Evolutionary conservation across 2,797 vertebrate genomes (phyloP).

Genomic region (Tapera naevia): DNA sequence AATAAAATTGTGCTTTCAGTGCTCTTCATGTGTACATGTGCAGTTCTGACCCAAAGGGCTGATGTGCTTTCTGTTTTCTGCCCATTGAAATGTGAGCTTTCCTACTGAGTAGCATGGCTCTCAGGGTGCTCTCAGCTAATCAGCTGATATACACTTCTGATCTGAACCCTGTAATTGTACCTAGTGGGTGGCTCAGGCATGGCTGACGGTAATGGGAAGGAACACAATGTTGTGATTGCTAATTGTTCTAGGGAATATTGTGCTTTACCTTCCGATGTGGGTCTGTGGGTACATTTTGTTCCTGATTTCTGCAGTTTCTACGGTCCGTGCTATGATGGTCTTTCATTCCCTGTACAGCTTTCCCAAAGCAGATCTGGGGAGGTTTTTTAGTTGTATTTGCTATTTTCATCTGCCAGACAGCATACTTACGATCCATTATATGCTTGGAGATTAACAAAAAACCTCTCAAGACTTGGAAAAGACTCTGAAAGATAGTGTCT

Average conservation of each 20-base stretch:
- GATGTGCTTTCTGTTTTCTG: background rate
- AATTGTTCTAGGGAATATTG: background rate
- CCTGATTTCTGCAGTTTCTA: background rate
- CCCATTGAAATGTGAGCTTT: accelerated
- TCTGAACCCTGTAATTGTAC: conserved; percentile 27
- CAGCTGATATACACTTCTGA: background rate
- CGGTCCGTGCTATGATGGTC: background rate
- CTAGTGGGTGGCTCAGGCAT: conserved; percentile 6
- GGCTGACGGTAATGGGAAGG: background rate
- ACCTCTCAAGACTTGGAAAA: background rate
- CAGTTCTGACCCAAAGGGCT: background rate
- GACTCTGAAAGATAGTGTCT: background rate
- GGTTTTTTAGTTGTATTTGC: background rate
- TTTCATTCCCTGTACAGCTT: background rate
- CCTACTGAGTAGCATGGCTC: background rate
- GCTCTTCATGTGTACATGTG: no score
- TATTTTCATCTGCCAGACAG: background rate
- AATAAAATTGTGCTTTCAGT: accelerated
- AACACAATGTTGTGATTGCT: background rate
- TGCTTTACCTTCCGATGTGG: background rate
- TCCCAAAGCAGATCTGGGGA: background rate
- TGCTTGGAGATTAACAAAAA: background rate
- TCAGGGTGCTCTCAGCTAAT: conserved; percentile 23
- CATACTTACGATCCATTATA: background rate
- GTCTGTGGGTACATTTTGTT: background rate